These are phyloP conservation scores for Ennomos fuscantarius DNA, from an alignment of 2,888 invertebrate species.

Conservation along the genomic window DNA sequence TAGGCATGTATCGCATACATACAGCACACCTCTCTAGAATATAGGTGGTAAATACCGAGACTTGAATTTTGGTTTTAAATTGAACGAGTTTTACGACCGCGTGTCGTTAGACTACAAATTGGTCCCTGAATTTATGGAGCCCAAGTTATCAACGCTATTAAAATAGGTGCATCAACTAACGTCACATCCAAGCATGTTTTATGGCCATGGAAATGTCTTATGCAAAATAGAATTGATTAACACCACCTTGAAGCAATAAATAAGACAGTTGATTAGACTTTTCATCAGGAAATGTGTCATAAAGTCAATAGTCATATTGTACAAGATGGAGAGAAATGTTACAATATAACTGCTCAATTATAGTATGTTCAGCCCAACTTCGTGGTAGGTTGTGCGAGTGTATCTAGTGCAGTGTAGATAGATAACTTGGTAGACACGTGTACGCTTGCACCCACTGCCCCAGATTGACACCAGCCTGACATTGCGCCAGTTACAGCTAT, in stretches of 20 bases:
- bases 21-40: constrained; percentile 24
- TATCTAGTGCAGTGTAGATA: constrained; percentile 42
- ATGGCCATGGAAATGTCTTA: constrained; percentile 15
- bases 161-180: constrained; percentile 2
- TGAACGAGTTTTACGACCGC: constrained; percentile 31
- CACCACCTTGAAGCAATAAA: constrained; percentile 24
- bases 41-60: constrained; percentile 2
- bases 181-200: constrained; percentile 8
- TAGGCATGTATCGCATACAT: constrained; percentile 17
- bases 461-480: constrained; percentile 62
- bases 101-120: constrained; percentile 30
- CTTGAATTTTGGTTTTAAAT: constrained; percentile 26
- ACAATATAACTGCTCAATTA: constrained; percentile 77
- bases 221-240: constrained; percentile 27
- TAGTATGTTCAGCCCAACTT: constrained; percentile 53
- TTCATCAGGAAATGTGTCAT: constrained; percentile 22
- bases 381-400: constrained; percentile 27
- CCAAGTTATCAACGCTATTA: background rate
- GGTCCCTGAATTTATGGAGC: constrained; percentile 7
- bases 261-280: constrained; percentile 19
- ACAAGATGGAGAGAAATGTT: constrained; percentile 47
- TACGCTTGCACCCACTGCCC: constrained; percentile 54
- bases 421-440: constrained; percentile 41
- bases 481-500: constrained; percentile 54
- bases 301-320: constrained; percentile 18